Evolutionary conservation across 2,113 vertebrate species (phyloP).

Genomic region (Crotalus tigris): DNA sequence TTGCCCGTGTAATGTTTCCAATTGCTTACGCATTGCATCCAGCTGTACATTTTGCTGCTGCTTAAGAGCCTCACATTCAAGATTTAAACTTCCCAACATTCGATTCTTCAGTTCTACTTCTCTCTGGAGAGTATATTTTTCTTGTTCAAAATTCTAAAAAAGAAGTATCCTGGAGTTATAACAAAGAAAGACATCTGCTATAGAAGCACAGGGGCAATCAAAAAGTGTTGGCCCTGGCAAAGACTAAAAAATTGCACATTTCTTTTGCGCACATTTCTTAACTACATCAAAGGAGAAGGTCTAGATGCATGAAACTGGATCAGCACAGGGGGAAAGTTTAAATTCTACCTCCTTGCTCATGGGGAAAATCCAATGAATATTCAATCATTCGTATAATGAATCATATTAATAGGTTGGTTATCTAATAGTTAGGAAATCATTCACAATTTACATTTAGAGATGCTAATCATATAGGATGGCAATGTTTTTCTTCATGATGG

Average conservation of each 20-base stretch:
- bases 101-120: constrained; percentile 86
- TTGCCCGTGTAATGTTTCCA: constrained; percentile 74
- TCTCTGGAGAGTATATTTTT: constrained; percentile 87
- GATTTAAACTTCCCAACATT: constrained; percentile 84
- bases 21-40: constrained; percentile 75
- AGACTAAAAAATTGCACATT: neutral
- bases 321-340: neutral
- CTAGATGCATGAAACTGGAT: neutral
- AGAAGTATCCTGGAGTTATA: constrained; percentile 19
- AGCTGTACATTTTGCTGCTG: constrained; percentile 80
- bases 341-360: neutral
- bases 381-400: neutral
- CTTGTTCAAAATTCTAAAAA: constrained; percentile 79
- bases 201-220: too few relatives aligned
- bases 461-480: neutral
- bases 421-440: neutral
- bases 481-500: neutral
- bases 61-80: constrained; percentile 84
- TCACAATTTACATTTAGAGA: neutral
- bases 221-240: neutral
- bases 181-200: neutral
- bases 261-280: neutral
- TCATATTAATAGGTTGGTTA: neutral
- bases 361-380: neutral
- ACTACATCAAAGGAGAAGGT: neutral